These are phyloP conservation scores for Drosophila fungiperda DNA, from an alignment of 2,888 invertebrate genomes.

Conservation along the genomic window DNA sequence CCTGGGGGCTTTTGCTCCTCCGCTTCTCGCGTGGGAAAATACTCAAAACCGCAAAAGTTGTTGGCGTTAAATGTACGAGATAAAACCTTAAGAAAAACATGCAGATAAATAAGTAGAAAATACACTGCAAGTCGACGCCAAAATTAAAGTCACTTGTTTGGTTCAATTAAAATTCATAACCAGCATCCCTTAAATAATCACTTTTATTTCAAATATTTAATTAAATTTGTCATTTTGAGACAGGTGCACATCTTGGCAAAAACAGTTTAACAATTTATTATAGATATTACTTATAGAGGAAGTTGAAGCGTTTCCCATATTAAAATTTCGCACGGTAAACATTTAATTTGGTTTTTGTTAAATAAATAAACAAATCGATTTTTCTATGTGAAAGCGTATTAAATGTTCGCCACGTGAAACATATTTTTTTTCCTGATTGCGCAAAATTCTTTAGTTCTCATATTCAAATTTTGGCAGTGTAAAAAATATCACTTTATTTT, in stretches of 20 bases:
- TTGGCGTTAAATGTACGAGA: slow-evolving; percentile 52
- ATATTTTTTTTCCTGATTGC: slow-evolving; percentile 1
- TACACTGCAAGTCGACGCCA: slow-evolving; percentile 4
- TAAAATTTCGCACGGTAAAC: slow-evolving; percentile 34
- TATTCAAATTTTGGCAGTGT: slow-evolving; percentile 25
- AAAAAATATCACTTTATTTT: not conserved
- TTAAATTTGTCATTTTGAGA: too few relatives aligned
- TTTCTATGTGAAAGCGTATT: not conserved
- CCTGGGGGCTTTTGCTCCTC: slow-evolving; percentile 15
- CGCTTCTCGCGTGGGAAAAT: slow-evolving; percentile 55
- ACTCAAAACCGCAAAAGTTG: slow-evolving; percentile 45
- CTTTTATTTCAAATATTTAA: too few relatives aligned
- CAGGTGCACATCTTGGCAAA: too few relatives aligned
- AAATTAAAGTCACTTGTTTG: too few relatives aligned
- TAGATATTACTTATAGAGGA: not conserved
- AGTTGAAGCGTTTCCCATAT: slow-evolving; percentile 1
- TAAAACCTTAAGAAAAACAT: slow-evolving; percentile 27
- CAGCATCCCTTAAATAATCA: not conserved
- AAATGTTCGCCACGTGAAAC: not conserved
- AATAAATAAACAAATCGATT: too few relatives aligned
- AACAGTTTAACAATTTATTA: too few relatives aligned
- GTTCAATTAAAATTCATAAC: too few relatives aligned
- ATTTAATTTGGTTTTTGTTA: slow-evolving; percentile 12
- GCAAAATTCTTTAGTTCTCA: slow-evolving; percentile 54
- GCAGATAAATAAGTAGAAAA: slow-evolving; percentile 20